These are phyloP conservation scores for Monomorium pharaonis DNA, from an alignment of 1,140 invertebrate genomes.

Conservation along the genomic window DNA sequence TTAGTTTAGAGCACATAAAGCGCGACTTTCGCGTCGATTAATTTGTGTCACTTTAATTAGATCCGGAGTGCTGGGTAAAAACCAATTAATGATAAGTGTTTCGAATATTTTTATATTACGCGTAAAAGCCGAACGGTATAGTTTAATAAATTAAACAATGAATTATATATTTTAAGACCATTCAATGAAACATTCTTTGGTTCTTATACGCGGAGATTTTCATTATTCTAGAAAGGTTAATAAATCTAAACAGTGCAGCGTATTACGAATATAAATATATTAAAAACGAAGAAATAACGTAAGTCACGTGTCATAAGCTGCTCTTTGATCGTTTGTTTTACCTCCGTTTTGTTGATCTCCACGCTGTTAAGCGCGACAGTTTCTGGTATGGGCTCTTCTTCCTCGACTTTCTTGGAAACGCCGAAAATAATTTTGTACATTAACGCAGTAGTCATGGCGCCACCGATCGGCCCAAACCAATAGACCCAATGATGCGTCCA, in stretches of 20 bases:
- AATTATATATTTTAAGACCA: not conserved
- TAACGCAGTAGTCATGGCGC: constrained; percentile 81
- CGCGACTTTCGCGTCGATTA: not conserved
- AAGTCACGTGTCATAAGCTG: not conserved
- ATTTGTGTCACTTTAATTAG: not conserved
- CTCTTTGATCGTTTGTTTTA: constrained; percentile 23
- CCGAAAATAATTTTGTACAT: constrained; percentile 80
- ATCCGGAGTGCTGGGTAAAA: not conserved
- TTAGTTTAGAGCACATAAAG: not conserved
- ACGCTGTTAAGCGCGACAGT: constrained; percentile 77
- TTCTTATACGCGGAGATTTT: not conserved
- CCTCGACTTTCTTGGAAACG: constrained; percentile 23
- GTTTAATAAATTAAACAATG: not conserved
- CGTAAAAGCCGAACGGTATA: not conserved
- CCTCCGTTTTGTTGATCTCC: constrained; percentile 73
- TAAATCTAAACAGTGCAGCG: no score
- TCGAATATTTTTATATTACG: not conserved
- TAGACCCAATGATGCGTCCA: constrained; percentile 90
- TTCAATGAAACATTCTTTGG: not conserved
- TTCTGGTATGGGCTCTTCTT: constrained; percentile 57
- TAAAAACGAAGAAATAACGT: no score
- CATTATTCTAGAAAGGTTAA: not conserved
- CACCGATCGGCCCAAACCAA: constrained; percentile 85
- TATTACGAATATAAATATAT: no score
- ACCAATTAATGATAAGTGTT: not conserved